A percentile compares a stretch with the other conserved stretches of the same genome.
These are phyloP conservation scores for Cecropterus lyciades DNA, from an alignment of 1,140 invertebrate species.

Conservation along the genomic window DNA sequence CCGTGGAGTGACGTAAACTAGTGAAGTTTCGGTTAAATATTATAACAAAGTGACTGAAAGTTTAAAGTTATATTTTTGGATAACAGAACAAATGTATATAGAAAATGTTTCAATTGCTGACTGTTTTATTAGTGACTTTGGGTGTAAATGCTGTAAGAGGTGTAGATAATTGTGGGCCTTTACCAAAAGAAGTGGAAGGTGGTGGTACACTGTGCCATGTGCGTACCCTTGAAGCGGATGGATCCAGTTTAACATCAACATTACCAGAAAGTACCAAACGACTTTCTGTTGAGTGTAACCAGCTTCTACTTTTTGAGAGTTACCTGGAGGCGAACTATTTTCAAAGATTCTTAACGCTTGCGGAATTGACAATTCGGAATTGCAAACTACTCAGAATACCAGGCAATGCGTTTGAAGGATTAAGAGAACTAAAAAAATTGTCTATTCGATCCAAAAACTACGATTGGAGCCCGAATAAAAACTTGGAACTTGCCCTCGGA, in stretches of 20 bases:
- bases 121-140: conserved; percentile 78
- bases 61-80: conserved; percentile 41
- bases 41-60: conserved; percentile 48
- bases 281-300: conserved; percentile 90
- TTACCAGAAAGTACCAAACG: conserved; percentile 87
- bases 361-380: conserved; percentile 89
- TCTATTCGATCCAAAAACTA: conserved; percentile 90
- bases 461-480: conserved; percentile 89
- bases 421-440: conserved; percentile 90
- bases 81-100: conserved; percentile 73
- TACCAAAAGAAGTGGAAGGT: conserved; percentile 55
- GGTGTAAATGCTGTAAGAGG: conserved; percentile 71
- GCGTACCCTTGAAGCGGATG: conserved; percentile 88
- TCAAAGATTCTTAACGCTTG: conserved; percentile 89
- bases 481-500: conserved; percentile 87
- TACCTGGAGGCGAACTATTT: conserved; percentile 89
- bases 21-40: conserved; percentile 48
- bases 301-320: conserved; percentile 92
- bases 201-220: conserved; percentile 87
- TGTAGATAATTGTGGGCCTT: conserved; percentile 65
- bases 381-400: conserved; percentile 93
- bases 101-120: conserved; percentile 80
- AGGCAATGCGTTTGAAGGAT: conserved; percentile 90
- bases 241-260: conserved; percentile 85
- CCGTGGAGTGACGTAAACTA: conserved; percentile 61